These are phyloP conservation scores for Pao palembangensis DNA, from an alignment of 2,113 vertebrate genomes.

Conservation along the genomic window DNA sequence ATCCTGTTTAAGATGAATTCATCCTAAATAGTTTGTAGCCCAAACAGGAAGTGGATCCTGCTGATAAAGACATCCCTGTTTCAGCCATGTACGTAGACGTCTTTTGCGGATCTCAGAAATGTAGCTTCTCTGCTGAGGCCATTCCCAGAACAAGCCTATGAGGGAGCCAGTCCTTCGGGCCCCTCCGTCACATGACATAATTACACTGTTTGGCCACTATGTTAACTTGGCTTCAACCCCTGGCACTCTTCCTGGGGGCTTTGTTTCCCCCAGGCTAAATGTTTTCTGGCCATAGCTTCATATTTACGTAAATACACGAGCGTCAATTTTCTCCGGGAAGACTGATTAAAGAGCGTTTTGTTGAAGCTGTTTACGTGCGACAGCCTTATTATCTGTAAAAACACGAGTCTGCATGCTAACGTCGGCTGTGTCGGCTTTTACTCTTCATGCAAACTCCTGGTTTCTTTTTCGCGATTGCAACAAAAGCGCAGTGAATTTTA, in stretches of 20 bases:
- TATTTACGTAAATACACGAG: background rate
- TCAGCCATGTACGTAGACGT: background rate
- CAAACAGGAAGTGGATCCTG: constrained; percentile 24
- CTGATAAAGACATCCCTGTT: background rate
- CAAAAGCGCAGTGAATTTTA: no score
- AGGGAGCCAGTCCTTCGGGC: background rate
- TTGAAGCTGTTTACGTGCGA: no score
- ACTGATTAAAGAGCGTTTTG: no score
- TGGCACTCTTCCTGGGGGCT: background rate
- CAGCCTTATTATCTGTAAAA: no score
- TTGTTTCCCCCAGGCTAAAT: background rate
- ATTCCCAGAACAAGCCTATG: background rate
- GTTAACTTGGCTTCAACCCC: background rate
- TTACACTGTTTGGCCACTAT: background rate
- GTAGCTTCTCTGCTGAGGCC: background rate
- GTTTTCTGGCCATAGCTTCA: background rate
- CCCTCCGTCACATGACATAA: background rate
- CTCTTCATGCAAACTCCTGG: no score
- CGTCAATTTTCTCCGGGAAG: no score
- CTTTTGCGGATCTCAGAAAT: background rate
- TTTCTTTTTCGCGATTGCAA: no score
- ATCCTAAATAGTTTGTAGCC: constrained; percentile 10
- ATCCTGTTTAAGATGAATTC: constrained; percentile 32
- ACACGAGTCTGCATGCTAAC: no score
- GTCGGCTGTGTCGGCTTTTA: no score